These are phyloP conservation scores for Trichomalopsis sarcophagae DNA, from an alignment of 1,140 invertebrate genomes.

Conservation along the genomic window DNA sequence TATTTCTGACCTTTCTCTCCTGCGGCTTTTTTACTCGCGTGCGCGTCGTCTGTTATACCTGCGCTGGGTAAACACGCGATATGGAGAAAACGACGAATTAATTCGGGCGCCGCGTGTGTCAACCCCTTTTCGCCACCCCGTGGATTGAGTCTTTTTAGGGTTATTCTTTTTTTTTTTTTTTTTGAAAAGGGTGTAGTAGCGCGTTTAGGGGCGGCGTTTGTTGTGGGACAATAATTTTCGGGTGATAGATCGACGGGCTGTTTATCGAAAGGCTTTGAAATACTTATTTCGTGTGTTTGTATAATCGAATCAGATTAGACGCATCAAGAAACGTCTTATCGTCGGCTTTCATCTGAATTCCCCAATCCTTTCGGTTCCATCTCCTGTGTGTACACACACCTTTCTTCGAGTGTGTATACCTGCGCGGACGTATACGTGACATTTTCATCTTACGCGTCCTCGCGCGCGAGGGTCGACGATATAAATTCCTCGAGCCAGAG, in stretches of 20 bases:
- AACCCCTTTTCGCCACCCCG: conserved; percentile 2
- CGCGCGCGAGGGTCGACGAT: conserved; percentile 25
- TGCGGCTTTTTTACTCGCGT: conserved; percentile 6
- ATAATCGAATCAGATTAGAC: not conserved
- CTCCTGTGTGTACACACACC: not conserved
- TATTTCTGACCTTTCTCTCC: conserved; percentile 26
- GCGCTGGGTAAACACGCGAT: not conserved
- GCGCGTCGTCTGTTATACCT: not conserved
- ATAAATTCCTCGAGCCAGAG: too few species aligned
- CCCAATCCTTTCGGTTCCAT: conserved; percentile 27
- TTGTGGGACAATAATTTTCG: not conserved
- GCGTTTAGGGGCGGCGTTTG: not conserved
- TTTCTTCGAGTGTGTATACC: not conserved
- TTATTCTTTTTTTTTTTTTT: not conserved
- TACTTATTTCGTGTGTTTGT: not conserved
- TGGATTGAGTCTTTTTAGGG: not conserved
- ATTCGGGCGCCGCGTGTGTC: conserved; percentile 12
- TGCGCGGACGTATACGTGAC: conserved; percentile 4
- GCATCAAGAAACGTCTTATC: not conserved
- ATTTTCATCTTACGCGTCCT: conserved; percentile 24
- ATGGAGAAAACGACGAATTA: conserved; percentile 16
- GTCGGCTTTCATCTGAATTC: not conserved
- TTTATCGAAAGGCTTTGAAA: not conserved
- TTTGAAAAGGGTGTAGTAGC: not conserved
- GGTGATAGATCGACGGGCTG: not conserved